Conservation (phyloP, 2,888 invertebrate genomes). For the Pseudococcus viburni region DNA sequence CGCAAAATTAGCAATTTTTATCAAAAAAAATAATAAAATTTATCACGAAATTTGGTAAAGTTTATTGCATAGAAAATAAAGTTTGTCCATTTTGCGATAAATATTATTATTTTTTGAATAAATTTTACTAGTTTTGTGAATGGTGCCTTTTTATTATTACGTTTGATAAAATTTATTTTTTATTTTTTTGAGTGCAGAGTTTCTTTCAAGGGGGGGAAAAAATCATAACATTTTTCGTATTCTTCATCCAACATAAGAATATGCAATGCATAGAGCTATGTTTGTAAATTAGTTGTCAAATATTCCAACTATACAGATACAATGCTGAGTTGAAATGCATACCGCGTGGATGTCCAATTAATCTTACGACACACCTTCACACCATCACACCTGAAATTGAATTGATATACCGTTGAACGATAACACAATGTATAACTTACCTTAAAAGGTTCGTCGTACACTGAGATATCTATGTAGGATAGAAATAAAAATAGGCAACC, state of each 20-base stretch:
- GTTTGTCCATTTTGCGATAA: no score
- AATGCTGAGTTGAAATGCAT: background rate
- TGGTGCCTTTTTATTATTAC: no score
- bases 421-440: slow-evolving; percentile 5
- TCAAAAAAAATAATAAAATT: no score
- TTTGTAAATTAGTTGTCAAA: background rate
- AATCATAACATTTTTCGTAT: background rate
- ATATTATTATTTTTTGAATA: no score
- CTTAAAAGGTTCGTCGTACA: slow-evolving; percentile 12
- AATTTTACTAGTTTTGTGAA: no score
- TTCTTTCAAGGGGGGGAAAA: background rate
- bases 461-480: background rate
- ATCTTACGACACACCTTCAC: slow-evolving; percentile 14
- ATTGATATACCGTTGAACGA: background rate
- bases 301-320: background rate
- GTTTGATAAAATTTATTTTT: no score
- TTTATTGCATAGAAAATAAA: no score
- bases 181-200: no score
- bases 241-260: background rate
- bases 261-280: background rate
- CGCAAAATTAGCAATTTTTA: no score
- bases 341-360: background rate
- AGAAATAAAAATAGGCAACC: background rate
- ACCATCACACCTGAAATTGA: slow-evolving; percentile 2
- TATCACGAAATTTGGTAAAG: no score